Evolutionary conservation across 2,797 vertebrate species (phyloP), one percentile per base, ranked within the genome.

Genomic region (Rhadinocentrus ornatus): DNA sequence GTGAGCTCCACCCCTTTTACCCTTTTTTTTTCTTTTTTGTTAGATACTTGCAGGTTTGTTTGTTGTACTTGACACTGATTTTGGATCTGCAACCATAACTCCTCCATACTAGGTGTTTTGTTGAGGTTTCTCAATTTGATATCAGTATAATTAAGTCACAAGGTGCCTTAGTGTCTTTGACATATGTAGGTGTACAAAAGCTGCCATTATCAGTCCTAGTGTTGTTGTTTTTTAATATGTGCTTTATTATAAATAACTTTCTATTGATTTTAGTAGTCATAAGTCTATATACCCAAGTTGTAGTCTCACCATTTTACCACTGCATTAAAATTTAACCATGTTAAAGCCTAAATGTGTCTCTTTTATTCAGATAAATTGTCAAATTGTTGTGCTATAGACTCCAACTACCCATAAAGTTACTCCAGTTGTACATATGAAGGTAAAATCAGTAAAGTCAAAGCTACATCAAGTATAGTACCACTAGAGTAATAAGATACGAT

Each of bases 161-260:
- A 87, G 87, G 90, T 93, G 92, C 92, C 92, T 93, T 93, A 91
- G 80, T 85, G 77, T 89, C 69, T 86, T 82, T 39, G 79, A 73
- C 9, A 64, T 89, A 58, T 72, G 73, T 84, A 79, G 27, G 35
- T 78, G 67, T 81, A 80, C 65, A 77, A 76, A 86, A 89, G 78
- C 69, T 71, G 65, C 66, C 82, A 87, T 82, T 69, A 76, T 12
- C 5, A 64, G 59, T 77, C 52, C 58, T 79, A 18, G 27, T 12
- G 77, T 65, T 64, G 50, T 72, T 12, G 77, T 65, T 64, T 53
- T 72, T 62, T 63, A 66, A 15, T 39, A 12, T 60, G 55, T 65
- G 24, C 57, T 37, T 48, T 60, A 60, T 57, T 71, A 64, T 41
- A 59, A 4, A 52, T 26, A 12, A 48, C 81, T 84, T 90, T 80